phyloP scores from a whole-genome alignment of 2,888 invertebrate genomes.

The Mystacides longicornis region DNA sequence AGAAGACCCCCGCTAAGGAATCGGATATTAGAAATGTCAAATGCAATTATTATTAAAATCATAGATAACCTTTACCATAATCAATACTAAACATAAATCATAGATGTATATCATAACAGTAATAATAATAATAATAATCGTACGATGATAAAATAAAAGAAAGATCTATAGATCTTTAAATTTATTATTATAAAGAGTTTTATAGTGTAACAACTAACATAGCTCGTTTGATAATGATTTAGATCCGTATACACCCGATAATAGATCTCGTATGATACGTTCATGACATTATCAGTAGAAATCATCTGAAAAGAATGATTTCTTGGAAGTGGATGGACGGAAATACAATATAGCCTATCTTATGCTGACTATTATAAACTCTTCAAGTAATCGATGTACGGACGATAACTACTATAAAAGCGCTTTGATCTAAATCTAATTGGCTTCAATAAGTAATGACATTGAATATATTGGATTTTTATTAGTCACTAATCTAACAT shows the following conservation, averaged over 20 bases:
- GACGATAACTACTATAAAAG: not conserved
- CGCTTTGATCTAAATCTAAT: not conserved
- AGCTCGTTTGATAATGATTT: not conserved
- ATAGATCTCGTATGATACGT: conserved; percentile 1
- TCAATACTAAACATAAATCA: not conserved
- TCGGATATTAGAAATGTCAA: too few species aligned
- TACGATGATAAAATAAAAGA: not conserved
- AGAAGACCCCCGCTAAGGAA: too few species aligned
- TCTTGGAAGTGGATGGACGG: not conserved
- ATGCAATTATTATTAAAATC: not conserved
- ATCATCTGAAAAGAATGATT: not conserved
- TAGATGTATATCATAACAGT: too few species aligned
- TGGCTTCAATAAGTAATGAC: not conserved
- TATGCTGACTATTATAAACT: too few species aligned
- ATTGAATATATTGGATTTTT: not conserved
- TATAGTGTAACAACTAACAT: not conserved
- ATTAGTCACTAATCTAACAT: not conserved
- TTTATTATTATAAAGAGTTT: not conserved
- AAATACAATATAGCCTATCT: not conserved
- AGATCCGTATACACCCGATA: not conserved
- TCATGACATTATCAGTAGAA: not conserved
- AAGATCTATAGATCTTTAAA: not conserved
- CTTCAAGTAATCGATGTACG: too few species aligned
- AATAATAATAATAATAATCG: too few species aligned
- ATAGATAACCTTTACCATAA: not conserved